Conservation (phyloP, 2,888 invertebrate genomes). For the Pelosia muscerda region DNA sequence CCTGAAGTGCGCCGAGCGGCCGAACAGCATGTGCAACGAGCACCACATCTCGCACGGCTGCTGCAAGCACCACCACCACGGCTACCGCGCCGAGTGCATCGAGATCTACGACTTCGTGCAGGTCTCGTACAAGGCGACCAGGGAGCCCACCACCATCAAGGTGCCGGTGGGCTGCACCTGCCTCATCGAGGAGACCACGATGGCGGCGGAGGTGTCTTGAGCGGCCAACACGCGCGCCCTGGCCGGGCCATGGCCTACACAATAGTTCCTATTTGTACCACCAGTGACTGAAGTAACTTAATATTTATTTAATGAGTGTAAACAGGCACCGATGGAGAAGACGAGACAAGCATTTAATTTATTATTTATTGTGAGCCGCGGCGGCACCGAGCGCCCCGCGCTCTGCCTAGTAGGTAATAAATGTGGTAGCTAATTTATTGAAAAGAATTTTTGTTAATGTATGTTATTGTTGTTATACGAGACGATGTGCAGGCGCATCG, state of each 20-base stretch:
- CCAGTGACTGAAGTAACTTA: conserved; percentile 36
- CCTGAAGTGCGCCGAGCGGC: conserved; percentile 69
- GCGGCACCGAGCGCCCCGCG: conserved; percentile 8
- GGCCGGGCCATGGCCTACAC: conserved; percentile 14
- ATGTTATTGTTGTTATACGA: conserved; percentile 25
- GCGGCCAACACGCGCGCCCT: conserved; percentile 16
- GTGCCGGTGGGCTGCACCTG: conserved; percentile 81
- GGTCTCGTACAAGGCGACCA: conserved; percentile 63
- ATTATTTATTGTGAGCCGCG: conserved; percentile 51
- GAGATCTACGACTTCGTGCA: conserved; percentile 77
- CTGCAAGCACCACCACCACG: conserved; percentile 70
- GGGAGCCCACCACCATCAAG: conserved; percentile 48
- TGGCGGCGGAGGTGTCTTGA: conserved; percentile 46
- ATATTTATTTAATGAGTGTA: conserved; percentile 45
- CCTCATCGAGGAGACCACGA: conserved; percentile 64
- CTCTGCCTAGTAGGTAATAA: conserved; percentile 28
- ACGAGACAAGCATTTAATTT: conserved; percentile 47
- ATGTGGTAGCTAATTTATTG: conserved; percentile 43
- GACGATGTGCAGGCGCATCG: conserved; percentile 47
- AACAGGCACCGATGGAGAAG: conserved; percentile 14
- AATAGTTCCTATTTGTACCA: conserved; percentile 59
- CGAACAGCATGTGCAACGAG: conserved; percentile 67
- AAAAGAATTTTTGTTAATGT: conserved; percentile 26
- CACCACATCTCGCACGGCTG: conserved; percentile 69
- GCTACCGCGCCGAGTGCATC: conserved; percentile 72